Conservation (phyloP, 2,797 vertebrate genomes). For the Clarias laeviceps region DNA sequence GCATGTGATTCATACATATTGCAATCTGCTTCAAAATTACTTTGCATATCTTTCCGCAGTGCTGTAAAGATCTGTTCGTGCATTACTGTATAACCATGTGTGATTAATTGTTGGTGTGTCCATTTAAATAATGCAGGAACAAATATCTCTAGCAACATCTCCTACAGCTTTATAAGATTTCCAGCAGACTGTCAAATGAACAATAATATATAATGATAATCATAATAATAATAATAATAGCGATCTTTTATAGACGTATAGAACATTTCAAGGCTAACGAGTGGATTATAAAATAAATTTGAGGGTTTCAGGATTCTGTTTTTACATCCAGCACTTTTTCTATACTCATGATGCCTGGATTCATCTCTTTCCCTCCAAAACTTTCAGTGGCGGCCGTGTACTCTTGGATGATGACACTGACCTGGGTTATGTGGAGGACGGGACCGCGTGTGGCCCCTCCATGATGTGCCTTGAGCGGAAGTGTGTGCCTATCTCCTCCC, state of each 20-base stretch:
- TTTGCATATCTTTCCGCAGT: background rate
- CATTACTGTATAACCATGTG: background rate
- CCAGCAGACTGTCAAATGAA: background rate
- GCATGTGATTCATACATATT: background rate
- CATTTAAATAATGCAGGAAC: background rate
- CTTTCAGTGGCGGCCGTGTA: conserved; percentile 81
- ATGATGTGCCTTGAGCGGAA: conserved; percentile 90
- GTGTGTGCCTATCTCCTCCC: conserved; percentile 85
- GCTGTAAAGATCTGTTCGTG: background rate
- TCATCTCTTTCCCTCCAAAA: background rate
- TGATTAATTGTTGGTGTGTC: background rate
- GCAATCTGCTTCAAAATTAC: background rate
- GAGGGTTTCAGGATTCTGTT: background rate
- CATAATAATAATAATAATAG: background rate
- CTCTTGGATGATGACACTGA: conserved; percentile 86
- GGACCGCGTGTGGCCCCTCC: conserved; percentile 84
- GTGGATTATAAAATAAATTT: background rate
- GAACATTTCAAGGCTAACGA: background rate
- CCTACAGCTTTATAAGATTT: too few species aligned
- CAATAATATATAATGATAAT: background rate
- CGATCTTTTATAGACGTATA: background rate
- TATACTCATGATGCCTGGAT: background rate
- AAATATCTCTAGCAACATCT: background rate
- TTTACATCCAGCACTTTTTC: background rate
- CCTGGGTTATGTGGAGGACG: conserved; percentile 88